phyloP scores from a whole-genome alignment of 2,113 vertebrate genomes.

The Psilopsiagon aurifrons region DNA sequence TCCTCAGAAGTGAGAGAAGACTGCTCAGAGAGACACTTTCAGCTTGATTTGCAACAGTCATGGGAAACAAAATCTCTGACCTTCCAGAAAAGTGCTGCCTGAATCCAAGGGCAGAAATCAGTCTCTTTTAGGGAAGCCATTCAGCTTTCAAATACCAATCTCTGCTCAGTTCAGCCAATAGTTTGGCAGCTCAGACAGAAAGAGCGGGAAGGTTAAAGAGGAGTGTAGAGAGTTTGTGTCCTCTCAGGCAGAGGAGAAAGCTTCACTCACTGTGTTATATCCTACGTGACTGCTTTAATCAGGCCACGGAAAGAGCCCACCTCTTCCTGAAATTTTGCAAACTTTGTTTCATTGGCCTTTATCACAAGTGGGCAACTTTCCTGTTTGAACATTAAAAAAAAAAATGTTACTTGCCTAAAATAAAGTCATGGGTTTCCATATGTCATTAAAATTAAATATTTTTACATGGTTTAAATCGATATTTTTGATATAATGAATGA shows the following conservation, averaged over 20 bases:
- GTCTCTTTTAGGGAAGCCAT: neutral
- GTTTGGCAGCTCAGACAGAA: neutral
- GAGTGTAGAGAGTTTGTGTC: neutral
- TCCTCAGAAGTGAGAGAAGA: neutral
- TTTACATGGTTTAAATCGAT: neutral
- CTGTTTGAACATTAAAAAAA: neutral
- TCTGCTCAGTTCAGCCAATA: neutral
- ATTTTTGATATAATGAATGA: neutral
- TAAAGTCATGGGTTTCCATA: neutral
- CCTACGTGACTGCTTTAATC: neutral
- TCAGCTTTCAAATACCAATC: neutral
- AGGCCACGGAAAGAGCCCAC: neutral
- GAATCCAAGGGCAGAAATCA: neutral
- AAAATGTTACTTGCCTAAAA: neutral
- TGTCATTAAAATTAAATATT: neutral
- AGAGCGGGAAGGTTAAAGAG: neutral
- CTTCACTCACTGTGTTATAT: neutral
- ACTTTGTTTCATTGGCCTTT: neutral
- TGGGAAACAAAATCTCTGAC: neutral
- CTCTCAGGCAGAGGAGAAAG: neutral
- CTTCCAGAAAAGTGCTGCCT: neutral
- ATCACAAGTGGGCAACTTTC: neutral
- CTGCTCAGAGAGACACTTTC: neutral
- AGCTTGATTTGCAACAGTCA: neutral
- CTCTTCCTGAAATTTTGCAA: neutral